A percentile compares a stretch with the other conserved stretches of the same genome.
phyloP scores from a whole-genome alignment of 2,888 invertebrate species.

The Petrophora chlorosata region DNA sequence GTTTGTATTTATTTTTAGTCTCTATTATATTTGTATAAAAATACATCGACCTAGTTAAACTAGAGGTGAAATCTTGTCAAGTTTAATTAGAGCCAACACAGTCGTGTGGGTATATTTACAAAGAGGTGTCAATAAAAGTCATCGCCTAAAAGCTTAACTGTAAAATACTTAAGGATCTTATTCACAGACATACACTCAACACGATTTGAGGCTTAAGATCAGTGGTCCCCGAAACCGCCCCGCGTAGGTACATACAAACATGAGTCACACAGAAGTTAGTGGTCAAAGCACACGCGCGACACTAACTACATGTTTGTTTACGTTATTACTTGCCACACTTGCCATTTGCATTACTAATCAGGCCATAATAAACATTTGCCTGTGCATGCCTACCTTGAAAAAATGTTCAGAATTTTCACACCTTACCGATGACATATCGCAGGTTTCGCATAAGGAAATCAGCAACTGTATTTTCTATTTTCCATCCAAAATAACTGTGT shows the following conservation, averaged over 20 bases:
- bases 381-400: slow-evolving; percentile 20
- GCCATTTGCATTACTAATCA: slow-evolving; percentile 27
- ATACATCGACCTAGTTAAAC: slow-evolving; percentile 12
- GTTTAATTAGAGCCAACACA: slow-evolving; percentile 8
- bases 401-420: background rate
- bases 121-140: slow-evolving; percentile 15
- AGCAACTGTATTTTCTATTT: no score
- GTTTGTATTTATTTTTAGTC: slow-evolving; percentile 9
- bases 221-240: slow-evolving; percentile 9
- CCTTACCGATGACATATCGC: slow-evolving; percentile 1
- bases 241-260: slow-evolving; percentile 17
- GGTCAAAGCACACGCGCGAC: slow-evolving; percentile 28
- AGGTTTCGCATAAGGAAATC: slow-evolving; percentile 11
- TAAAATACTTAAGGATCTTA: slow-evolving; percentile 4
- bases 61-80: slow-evolving; percentile 22
- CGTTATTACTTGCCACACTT: slow-evolving; percentile 36
- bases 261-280: slow-evolving; percentile 42
- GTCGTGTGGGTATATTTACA: slow-evolving; percentile 9
- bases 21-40: slow-evolving; percentile 9
- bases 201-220: slow-evolving; percentile 24
- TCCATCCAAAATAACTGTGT: no score
- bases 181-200: slow-evolving; percentile 4
- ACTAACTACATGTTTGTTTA: slow-evolving; percentile 44
- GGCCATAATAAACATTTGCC: slow-evolving; percentile 10
- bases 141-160: slow-evolving; percentile 18